Evolutionary conservation across 2,888 invertebrate genomes (phyloP).

Genomic region (Lycophotia porphyrea): DNA sequence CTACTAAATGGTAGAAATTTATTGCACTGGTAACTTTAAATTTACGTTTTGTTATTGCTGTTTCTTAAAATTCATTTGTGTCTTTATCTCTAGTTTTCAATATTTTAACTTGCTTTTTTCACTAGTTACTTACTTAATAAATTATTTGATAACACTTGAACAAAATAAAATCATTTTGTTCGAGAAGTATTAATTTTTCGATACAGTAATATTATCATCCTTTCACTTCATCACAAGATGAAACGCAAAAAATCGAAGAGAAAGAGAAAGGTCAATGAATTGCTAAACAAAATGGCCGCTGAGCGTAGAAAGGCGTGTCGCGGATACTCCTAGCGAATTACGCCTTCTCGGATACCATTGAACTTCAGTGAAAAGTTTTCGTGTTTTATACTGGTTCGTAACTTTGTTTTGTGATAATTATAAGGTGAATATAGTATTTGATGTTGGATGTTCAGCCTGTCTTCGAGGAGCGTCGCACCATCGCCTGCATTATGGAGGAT

Average conservation of each 20-base stretch:
- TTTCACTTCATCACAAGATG: constrained; percentile 56
- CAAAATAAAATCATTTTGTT: neutral
- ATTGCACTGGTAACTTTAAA: constrained; percentile 33
- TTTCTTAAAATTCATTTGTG: neutral
- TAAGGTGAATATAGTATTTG: constrained; percentile 87
- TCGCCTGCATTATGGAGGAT: constrained; percentile 61
- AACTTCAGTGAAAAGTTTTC: constrained; percentile 88
- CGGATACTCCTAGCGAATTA: constrained; percentile 80
- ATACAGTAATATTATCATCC: constrained; percentile 26
- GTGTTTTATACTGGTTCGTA: constrained; percentile 89
- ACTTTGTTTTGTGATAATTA: constrained; percentile 88
- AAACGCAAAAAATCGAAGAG: constrained; percentile 61
- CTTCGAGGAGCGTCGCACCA: constrained; percentile 68
- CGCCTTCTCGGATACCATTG: constrained; percentile 80
- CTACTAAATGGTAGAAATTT: constrained; percentile 25
- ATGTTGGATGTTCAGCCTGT: constrained; percentile 68
- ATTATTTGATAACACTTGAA: neutral
- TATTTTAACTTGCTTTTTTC: neutral
- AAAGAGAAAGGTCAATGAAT: constrained; percentile 72
- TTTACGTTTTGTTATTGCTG: constrained; percentile 57
- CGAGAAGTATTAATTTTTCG: neutral
- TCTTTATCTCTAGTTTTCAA: constrained; percentile 1
- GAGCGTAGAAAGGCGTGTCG: constrained; percentile 87
- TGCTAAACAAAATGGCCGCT: constrained; percentile 88
- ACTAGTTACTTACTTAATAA: neutral